phyloP scores from a whole-genome alignment of 2,113 vertebrate species.

The Pachypanchax playfairii region DNA sequence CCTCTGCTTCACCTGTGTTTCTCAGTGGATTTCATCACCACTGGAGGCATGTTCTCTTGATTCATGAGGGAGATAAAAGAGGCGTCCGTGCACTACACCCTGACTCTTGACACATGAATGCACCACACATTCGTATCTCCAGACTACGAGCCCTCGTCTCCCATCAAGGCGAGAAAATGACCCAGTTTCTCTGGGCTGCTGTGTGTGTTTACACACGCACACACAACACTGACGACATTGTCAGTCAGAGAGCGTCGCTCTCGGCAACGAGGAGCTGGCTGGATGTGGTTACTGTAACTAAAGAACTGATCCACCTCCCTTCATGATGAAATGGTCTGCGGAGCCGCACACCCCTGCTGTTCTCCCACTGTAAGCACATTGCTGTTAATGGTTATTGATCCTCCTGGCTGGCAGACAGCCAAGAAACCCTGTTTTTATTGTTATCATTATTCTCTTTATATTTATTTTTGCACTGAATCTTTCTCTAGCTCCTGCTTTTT shows the following conservation, averaged over 20 bases:
- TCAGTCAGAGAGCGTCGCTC: slow-evolving; percentile 52
- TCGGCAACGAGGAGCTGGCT: slow-evolving; percentile 34
- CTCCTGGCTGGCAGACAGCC: slow-evolving; percentile 46
- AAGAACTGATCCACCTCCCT: too few relatives aligned
- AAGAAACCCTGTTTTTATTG: slow-evolving; percentile 30
- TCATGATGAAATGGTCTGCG: slow-evolving; percentile 58
- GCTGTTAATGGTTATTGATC: slow-evolving; percentile 71
- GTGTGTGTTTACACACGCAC: slow-evolving; percentile 63
- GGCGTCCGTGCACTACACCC: slow-evolving; percentile 40
- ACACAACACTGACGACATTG: slow-evolving; percentile 62
- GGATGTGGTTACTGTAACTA: slow-evolving; percentile 48
- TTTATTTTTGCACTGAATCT: slow-evolving; percentile 47
- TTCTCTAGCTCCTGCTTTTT: slow-evolving; percentile 23
- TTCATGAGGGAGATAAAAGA: slow-evolving; percentile 48
- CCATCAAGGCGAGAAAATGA: slow-evolving; percentile 60
- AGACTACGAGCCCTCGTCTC: slow-evolving; percentile 44
- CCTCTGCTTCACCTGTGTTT: slow-evolving; percentile 38
- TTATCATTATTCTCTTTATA: slow-evolving; percentile 17
- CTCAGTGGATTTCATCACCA: slow-evolving; percentile 46
- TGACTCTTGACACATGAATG: slow-evolving; percentile 47
- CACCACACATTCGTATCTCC: slow-evolving; percentile 40
- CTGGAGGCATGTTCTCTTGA: slow-evolving; percentile 42
- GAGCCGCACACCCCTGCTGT: slow-evolving; percentile 48
- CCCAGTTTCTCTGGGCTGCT: slow-evolving; percentile 65
- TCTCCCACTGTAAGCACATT: slow-evolving; percentile 51